A percentile compares a stretch with the other conserved stretches of the same genome.
Evolutionary conservation across 1,140 invertebrate species (phyloP).

Genomic region (Drosophila lacertosa): DNA sequence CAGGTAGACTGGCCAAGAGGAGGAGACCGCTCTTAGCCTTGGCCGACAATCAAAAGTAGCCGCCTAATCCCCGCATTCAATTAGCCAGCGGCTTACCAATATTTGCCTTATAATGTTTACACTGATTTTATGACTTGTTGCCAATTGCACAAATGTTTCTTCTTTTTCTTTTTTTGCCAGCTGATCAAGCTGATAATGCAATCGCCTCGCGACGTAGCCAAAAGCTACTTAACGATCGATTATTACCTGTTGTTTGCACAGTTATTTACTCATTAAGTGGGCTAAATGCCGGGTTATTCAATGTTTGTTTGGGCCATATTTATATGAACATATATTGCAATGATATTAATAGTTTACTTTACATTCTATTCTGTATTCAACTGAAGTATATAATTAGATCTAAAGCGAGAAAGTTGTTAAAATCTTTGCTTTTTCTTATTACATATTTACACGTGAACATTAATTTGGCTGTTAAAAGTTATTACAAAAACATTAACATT

Average conservation of each 20-base stretch:
- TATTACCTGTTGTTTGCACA: background rate
- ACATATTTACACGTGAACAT: no score
- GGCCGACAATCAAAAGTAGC: conserved; percentile 9
- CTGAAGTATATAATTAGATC: no score
- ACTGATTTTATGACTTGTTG: conserved; percentile 48
- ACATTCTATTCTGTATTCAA: no score
- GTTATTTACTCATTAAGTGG: background rate
- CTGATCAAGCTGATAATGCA: conserved; percentile 5
- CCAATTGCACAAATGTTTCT: conserved; percentile 46
- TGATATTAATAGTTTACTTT: no score
- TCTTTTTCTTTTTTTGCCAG: background rate
- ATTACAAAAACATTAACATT: no score
- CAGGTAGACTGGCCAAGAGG: background rate
- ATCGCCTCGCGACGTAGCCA: background rate
- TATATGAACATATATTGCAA: no score
- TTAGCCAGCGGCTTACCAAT: conserved; percentile 8
- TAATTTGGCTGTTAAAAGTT: no score
- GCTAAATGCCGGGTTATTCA: background rate
- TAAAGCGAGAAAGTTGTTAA: no score
- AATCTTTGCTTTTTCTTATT: no score
- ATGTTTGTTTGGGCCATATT: no score
- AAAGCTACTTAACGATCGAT: conserved; percentile 1
- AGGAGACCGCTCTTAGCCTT: conserved; percentile 7
- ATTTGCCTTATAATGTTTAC: conserved; percentile 54
- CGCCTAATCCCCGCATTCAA: background rate